A percentile compares a stretch with the other conserved stretches of the same genome.
Conservation (phyloP, 2,113 vertebrate genomes). For the Podarcis muralis region DNA sequence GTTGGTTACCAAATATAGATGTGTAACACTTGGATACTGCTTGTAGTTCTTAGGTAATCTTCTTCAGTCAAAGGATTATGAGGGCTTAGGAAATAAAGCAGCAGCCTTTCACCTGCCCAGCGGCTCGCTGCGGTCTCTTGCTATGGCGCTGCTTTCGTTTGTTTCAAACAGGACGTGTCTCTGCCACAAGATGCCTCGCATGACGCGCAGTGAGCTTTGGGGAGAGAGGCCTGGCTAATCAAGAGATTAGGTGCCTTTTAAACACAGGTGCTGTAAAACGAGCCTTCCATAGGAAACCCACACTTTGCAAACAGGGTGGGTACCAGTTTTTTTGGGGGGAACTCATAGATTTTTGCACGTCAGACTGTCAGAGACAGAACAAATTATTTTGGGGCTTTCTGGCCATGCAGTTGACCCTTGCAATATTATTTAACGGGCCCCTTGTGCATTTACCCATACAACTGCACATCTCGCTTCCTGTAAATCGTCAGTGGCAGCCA, state of each 20-base stretch:
- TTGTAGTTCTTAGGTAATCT: conserved; percentile 59
- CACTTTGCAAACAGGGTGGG: neutral
- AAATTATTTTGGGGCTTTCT: too few relatives aligned
- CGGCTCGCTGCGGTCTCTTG: conserved; percentile 18
- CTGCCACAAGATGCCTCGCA: neutral
- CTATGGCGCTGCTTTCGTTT: conserved; percentile 32
- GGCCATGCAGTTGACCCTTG: too few relatives aligned
- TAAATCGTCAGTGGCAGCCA: too few relatives aligned
- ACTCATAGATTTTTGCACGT: neutral
- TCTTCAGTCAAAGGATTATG: conserved; percentile 63
- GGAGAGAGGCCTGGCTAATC: neutral
- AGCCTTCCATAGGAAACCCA: neutral
- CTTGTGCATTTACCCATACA: too few relatives aligned
- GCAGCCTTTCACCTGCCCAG: conserved; percentile 58
- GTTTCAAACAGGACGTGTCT: neutral
- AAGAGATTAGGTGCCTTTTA: neutral
- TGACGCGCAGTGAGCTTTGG: neutral
- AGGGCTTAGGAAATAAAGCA: conserved; percentile 63
- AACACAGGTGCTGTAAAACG: neutral
- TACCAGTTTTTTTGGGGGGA: neutral
- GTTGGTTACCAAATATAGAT: conserved; percentile 49
- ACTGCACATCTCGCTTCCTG: too few relatives aligned
- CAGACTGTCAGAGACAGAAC: too few relatives aligned
- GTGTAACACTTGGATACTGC: conserved; percentile 57
- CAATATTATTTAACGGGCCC: too few relatives aligned